phyloP scores from a whole-genome alignment of 1,140 invertebrate species.

The Drosophila parabipectinata region DNA sequence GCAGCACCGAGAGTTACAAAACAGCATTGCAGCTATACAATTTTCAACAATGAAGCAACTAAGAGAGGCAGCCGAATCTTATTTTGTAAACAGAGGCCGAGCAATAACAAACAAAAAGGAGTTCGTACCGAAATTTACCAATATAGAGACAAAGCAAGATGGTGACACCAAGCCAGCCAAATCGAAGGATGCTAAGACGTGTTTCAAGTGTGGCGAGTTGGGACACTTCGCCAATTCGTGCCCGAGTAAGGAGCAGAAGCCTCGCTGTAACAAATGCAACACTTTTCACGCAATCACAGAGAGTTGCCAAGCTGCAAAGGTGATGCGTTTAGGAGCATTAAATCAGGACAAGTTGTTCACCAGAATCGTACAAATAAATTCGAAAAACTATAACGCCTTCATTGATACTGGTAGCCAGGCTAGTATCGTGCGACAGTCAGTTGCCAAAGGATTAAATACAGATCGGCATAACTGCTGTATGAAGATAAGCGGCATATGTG shows the following conservation, averaged over 20 bases:
- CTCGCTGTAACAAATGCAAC: not conserved
- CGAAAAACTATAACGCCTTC: not conserved
- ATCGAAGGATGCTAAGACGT: not conserved
- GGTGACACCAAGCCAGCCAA: not conserved
- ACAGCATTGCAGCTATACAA: conserved; percentile 1
- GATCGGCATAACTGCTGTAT: too few species aligned
- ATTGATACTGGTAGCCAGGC: too few species aligned
- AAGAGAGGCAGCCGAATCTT: too few species aligned
- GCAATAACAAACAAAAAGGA: not conserved
- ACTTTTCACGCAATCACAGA: not conserved
- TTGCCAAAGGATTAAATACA: not conserved
- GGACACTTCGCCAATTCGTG: conserved; percentile 1
- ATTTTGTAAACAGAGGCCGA: not conserved
- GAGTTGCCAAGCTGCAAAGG: not conserved
- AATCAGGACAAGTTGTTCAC: conserved; percentile 5
- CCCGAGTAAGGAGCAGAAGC: not conserved
- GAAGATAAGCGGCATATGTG: not conserved
- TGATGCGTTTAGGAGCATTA: not conserved
- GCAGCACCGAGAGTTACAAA: not conserved
- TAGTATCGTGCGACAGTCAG: not conserved
- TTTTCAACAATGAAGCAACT: too few species aligned
- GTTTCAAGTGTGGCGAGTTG: not conserved
- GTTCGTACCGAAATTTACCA: not conserved
- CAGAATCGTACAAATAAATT: not conserved
- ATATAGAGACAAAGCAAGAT: not conserved